These are phyloP conservation scores for Eira barbara DNA, from an alignment of 2,113 vertebrate genomes.

Conservation along the genomic window DNA sequence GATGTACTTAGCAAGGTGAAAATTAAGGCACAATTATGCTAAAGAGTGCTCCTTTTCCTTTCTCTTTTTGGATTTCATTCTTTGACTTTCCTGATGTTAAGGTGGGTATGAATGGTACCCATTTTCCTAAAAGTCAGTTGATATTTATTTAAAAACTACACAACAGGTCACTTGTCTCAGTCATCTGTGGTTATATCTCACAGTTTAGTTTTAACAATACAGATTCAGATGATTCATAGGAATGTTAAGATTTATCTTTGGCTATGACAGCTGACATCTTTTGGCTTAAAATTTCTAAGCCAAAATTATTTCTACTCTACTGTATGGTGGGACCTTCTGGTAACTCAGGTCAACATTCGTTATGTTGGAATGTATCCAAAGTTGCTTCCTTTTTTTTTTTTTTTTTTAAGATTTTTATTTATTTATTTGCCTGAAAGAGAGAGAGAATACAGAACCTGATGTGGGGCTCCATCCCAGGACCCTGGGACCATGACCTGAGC, in stretches of 20 bases:
- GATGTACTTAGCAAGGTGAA: neutral
- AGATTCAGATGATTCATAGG: neutral
- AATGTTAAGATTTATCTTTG: conserved; percentile 15
- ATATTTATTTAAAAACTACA: neutral
- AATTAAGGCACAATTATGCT: neutral
- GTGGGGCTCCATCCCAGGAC: too few species aligned
- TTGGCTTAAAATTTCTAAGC: conserved; percentile 26
- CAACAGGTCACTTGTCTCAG: neutral
- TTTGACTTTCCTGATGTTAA: conserved; percentile 5
- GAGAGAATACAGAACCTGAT: too few species aligned
- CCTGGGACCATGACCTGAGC: too few species aligned
- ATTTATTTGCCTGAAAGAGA: too few species aligned
- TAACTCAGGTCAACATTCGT: conserved; percentile 8
- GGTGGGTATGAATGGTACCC: neutral
- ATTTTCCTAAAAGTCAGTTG: neutral
- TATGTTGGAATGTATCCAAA: neutral
- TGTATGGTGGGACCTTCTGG: neutral
- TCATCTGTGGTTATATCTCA: neutral
- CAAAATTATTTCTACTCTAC: neutral
- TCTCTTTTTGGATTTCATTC: neutral
- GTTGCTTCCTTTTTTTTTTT: neutral
- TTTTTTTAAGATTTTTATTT: too few species aligned
- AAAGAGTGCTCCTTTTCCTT: neutral
- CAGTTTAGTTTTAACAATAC: neutral
- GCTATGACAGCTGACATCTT: neutral